Percentiles rank a stretch among this genome's conserved stretches.
phyloP scores from a whole-genome alignment of 2,888 invertebrate species.

The Mythimna albipuncta region DNA sequence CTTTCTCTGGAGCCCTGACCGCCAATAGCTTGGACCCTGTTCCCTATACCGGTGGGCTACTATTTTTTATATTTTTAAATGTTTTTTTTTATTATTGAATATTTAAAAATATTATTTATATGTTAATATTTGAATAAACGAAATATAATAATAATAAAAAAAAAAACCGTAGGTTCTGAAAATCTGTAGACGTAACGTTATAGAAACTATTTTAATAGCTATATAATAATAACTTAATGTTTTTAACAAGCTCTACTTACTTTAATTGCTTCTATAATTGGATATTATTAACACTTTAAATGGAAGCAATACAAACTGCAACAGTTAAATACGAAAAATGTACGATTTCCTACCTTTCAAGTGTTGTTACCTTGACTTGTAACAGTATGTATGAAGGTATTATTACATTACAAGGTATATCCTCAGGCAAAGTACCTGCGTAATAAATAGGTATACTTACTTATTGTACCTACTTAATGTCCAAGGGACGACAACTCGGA shows the following conservation, averaged over 20 bases:
- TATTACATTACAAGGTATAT: background rate
- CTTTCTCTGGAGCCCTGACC: too few species aligned
- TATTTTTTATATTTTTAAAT: too few species aligned
- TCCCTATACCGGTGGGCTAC: too few species aligned
- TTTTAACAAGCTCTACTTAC: background rate
- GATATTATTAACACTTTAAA: background rate
- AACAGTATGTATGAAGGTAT: background rate
- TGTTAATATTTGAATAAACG: too few species aligned
- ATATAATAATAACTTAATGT: background rate
- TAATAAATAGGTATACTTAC: background rate
- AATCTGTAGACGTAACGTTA: background rate
- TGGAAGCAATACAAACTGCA: background rate
- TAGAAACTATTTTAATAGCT: background rate
- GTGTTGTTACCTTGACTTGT: constrained; percentile 5
- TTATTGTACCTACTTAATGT: background rate
- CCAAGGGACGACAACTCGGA: background rate
- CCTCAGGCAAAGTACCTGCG: background rate
- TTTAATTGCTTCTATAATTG: background rate
- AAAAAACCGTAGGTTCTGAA: background rate
- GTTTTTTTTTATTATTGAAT: too few species aligned
- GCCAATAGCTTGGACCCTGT: too few species aligned
- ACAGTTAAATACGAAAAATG: constrained; percentile 7
- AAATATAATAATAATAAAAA: too few species aligned
- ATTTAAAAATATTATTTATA: too few species aligned
- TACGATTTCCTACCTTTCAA: background rate